phyloP scores from a whole-genome alignment of 2,113 vertebrate species.

The Psophia crepitans region DNA sequence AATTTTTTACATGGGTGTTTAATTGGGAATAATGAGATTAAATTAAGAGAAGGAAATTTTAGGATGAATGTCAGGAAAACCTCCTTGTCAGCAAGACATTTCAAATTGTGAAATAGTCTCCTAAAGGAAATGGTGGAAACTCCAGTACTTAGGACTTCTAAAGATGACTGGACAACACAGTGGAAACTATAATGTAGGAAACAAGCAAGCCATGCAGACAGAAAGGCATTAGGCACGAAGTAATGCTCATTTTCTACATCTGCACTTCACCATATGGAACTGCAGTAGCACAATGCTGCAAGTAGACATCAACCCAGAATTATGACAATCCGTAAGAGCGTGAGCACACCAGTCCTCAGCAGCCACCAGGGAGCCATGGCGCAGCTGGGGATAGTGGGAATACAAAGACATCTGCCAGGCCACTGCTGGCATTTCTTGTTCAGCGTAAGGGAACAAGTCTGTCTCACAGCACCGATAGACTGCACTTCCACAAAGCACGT shows the following conservation, averaged over 20 bases:
- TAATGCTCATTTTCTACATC: background rate
- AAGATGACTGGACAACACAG: background rate
- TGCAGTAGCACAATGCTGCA: background rate
- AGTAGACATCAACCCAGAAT: background rate
- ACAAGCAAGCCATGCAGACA: background rate
- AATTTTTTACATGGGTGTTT: background rate
- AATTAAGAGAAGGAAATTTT: constrained; percentile 23
- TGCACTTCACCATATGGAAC: background rate
- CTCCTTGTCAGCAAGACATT: background rate
- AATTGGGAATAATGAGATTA: background rate
- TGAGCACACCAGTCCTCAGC: rapidly evolving
- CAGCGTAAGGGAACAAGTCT: rapidly evolving
- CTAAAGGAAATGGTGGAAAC: background rate
- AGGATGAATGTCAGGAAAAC: constrained; percentile 1
- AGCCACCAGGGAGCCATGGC: rapidly evolving
- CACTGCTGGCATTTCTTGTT: background rate
- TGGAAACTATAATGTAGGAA: background rate
- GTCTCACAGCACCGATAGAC: background rate
- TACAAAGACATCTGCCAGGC: background rate
- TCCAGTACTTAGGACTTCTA: background rate
- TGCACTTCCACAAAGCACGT: background rate
- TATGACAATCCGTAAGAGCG: rapidly evolving
- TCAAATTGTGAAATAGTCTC: background rate
- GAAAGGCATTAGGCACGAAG: background rate
- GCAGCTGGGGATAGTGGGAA: background rate